These are phyloP conservation scores for Pipistrellus pipistrellus DNA, from an alignment of 2,797 vertebrate species.

Conservation along the genomic window DNA sequence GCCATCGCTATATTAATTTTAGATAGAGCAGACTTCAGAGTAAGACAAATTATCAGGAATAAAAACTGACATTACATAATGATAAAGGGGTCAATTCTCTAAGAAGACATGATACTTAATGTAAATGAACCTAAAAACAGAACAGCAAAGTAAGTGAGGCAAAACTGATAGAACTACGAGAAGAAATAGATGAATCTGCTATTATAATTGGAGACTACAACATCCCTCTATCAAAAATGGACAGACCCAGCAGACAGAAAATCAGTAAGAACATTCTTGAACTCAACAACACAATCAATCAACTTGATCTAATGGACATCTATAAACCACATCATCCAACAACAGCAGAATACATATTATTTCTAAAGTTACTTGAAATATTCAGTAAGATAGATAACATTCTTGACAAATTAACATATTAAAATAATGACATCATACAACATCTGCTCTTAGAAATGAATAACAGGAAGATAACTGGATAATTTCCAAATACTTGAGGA, in stretches of 20 bases:
- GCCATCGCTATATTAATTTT: not conserved
- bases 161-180: not conserved
- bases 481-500: not conserved
- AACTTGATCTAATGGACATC: conserved; percentile 40
- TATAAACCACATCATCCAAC: not conserved
- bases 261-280: not conserved
- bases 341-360: not conserved
- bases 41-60: not conserved
- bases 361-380: conserved; percentile 16
- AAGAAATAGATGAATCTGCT: not conserved
- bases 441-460: not conserved
- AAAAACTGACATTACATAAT: not conserved
- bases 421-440: not conserved
- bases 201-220: not conserved
- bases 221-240: not conserved
- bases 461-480: not conserved
- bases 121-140: not conserved
- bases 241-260: not conserved
- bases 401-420: conserved; percentile 5
- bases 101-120: not conserved
- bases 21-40: not conserved
- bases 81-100: not conserved
- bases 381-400: not conserved
- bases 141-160: not conserved
- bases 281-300: conserved; percentile 15